Base-by-base conservation (phyloP, 2,797 vertebrate genomes). In the Bryconaethiops microstoma region DNA sequence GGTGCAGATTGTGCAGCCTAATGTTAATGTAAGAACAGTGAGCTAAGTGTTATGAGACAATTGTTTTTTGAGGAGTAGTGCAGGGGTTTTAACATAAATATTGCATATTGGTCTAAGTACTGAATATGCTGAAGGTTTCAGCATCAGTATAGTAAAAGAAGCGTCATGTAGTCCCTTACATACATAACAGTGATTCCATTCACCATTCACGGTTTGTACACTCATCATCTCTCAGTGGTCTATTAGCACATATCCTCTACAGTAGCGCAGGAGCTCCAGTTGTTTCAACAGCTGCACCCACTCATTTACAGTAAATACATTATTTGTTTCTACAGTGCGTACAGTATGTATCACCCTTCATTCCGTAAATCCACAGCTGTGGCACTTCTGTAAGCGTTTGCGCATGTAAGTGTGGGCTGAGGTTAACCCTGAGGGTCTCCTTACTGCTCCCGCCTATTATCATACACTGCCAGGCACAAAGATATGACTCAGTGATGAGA, bases 401-500 rank as follows among this genome's bases (percentile, higher is more conserved):
- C n/a, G 79, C 79, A 40, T 78, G 52, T 29, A 55, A 57, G 71
- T 59, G 54, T 78, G 65, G 42, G 69, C 65, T 67, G 78, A 70
- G 63, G 71, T 72, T 76, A 80, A 80, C 57, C 17, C 69, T 10
- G 42, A 50, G 29, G 60, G 21, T 21, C 52, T 55, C 9, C 35
- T 57, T 29, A 1, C 50, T 35, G 6, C 12, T 21, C 50, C 54
- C 42, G 19, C 54, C 60, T 62, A 79, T 84, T 70, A 78, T 64
- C 68, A 54, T 48, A 71, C 9, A 17, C 50, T 60, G 6, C 29
- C 42, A 80, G 48, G 48, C 69, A 76, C 64, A 74, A 23, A 48
- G n/a, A 62, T 21, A 35, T 84, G 80, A 84, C 65, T 86, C 82
- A 83, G 67, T 76, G 48, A 70, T 76, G 62, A 60, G 48, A 63